Conservation (phyloP, 2,888 invertebrate genomes). For the Pachymerium ferrugineum region DNA sequence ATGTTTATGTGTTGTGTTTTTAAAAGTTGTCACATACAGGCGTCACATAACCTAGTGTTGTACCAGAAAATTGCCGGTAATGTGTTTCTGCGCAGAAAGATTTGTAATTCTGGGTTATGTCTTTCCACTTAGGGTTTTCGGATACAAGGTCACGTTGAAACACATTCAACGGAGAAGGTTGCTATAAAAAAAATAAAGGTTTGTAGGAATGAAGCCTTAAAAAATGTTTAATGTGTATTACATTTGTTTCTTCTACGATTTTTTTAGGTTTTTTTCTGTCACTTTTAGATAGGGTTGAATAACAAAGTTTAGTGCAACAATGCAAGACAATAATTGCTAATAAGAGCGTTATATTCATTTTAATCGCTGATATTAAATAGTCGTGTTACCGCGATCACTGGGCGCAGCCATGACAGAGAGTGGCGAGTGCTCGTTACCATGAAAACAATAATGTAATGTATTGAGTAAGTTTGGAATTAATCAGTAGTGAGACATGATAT, state of each 20-base stretch:
- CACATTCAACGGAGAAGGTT: conserved; percentile 54
- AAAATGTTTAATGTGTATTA: too few relatives aligned
- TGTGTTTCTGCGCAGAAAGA: conserved; percentile 67
- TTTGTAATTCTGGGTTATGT: conserved; percentile 69
- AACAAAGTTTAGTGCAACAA: background rate
- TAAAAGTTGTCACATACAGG: conserved; percentile 60
- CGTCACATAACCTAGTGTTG: conserved; percentile 85
- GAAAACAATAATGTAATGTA: too few relatives aligned
- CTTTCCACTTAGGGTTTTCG: conserved; percentile 61
- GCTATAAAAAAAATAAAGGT: background rate
- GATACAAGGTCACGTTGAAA: conserved; percentile 64
- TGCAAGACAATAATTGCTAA: background rate
- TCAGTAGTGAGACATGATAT: too few relatives aligned
- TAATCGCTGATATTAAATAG: background rate
- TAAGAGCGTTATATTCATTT: background rate
- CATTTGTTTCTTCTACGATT: too few relatives aligned
- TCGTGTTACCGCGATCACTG: too few relatives aligned
- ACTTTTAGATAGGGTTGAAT: conserved; percentile 38
- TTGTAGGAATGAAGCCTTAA: background rate
- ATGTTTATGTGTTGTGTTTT: background rate
- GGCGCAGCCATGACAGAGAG: too few relatives aligned
- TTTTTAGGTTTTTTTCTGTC: conserved; percentile 41
- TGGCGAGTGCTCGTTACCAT: too few relatives aligned
- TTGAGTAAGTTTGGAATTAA: too few relatives aligned
- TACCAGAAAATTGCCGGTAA: conserved; percentile 61